phyloP scores from a whole-genome alignment of 2,797 vertebrate genomes.

The Lithobates pipiens region DNA sequence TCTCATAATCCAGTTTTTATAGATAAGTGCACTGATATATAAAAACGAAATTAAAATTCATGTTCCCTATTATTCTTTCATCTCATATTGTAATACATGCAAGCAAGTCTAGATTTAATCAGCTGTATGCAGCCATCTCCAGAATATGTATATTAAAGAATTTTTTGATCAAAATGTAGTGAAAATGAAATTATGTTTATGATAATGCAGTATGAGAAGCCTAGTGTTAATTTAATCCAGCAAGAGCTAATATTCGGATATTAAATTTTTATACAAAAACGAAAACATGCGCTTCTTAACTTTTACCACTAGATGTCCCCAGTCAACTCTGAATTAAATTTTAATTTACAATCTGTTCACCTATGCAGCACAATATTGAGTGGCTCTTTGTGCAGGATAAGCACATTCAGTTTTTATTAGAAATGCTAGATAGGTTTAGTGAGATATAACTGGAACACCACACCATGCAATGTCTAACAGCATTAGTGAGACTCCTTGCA shows the following conservation, averaged over 20 bases:
- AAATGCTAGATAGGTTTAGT: conserved; percentile 55
- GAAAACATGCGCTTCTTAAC: background rate
- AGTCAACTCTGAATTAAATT: background rate
- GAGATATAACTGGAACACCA: conserved; percentile 57
- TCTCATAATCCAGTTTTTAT: conserved; percentile 38
- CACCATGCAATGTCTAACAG: conserved; percentile 49
- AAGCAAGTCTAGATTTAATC: conserved; percentile 5
- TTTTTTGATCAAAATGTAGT: background rate
- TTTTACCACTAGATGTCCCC: conserved; percentile 45
- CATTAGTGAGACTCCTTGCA: conserved; percentile 48
- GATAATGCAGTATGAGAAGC: conserved; percentile 15
- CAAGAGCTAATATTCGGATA: conserved; percentile 1
- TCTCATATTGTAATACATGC: conserved; percentile 10
- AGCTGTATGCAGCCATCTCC: conserved; percentile 2
- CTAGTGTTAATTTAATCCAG: conserved; percentile 18
- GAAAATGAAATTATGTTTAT: conserved; percentile 9
- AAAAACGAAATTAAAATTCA: conserved; percentile 35
- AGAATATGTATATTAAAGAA: conserved; percentile 15
- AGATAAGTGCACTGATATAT: conserved; percentile 11
- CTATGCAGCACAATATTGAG: conserved; percentile 55
- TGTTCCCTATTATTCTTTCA: conserved; percentile 2
- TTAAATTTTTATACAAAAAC: background rate
- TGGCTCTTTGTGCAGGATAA: conserved; percentile 57
- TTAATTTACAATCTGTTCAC: conserved; percentile 18
- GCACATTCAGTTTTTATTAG: conserved; percentile 63